These are phyloP conservation scores for Choloepus hoffmanni DNA, from an alignment of 2,113 vertebrate species.

Conservation along the genomic window DNA sequence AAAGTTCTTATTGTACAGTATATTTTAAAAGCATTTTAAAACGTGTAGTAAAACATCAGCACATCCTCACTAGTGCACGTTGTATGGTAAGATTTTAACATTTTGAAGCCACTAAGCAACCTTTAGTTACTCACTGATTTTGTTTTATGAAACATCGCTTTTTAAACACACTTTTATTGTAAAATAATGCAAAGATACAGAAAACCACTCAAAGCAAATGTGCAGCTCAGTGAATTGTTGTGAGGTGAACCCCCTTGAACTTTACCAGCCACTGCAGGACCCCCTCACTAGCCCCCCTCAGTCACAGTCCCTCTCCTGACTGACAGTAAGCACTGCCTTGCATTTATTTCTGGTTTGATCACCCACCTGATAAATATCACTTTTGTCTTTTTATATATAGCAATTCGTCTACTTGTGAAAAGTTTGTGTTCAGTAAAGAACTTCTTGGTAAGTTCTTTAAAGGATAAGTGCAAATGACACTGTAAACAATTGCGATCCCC, in stretches of 20 bases:
- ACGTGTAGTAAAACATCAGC: conserved; percentile 35
- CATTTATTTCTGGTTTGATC: background rate
- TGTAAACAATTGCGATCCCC: background rate
- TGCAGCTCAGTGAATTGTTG: background rate
- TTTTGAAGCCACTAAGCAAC: conserved; percentile 7
- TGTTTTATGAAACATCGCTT: conserved; percentile 43
- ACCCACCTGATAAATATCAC: background rate
- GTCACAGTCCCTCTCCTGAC: no score
- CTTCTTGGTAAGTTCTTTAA: background rate
- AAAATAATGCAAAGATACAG: conserved; percentile 33
- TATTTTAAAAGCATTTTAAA: conserved; percentile 38
- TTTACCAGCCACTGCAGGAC: background rate
- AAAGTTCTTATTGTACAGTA: conserved; percentile 60
- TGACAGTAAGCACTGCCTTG: background rate
- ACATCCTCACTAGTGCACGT: background rate
- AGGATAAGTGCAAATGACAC: background rate
- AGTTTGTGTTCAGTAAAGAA: background rate
- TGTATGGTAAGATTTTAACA: background rate
- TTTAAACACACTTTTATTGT: background rate
- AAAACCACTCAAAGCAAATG: conserved; percentile 9
- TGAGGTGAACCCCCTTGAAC: background rate
- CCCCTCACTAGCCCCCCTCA: background rate
- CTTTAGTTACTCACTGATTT: background rate
- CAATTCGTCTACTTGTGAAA: background rate
- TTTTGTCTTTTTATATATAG: background rate